Conservation (phyloP, 2,113 vertebrate species). For the Cyprinodon brontotheroides region DNA sequence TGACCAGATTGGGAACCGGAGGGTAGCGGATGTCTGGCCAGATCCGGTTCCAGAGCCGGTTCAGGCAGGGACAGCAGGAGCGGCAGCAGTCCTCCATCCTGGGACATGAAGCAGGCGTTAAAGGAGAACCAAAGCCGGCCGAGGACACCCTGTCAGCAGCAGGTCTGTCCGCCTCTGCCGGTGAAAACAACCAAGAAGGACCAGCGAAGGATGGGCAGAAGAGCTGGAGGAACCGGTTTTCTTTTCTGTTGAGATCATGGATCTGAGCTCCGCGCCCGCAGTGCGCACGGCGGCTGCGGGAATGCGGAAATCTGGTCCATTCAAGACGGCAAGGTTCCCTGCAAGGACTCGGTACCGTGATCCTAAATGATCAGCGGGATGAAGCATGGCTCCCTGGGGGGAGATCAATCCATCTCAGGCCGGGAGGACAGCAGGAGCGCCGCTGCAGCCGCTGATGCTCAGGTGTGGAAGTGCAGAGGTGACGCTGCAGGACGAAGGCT, state of each 20-base stretch:
- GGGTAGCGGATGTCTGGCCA: constrained; percentile 80
- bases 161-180: constrained; percentile 4
- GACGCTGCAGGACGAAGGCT: neutral
- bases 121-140: constrained; percentile 1
- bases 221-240: constrained; percentile 80
- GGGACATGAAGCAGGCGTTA: constrained; percentile 35
- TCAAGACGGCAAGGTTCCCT: constrained; percentile 28
- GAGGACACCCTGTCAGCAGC: constrained; percentile 59
- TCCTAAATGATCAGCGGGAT: neutral
- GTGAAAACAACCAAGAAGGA: constrained; percentile 49
- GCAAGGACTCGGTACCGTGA: constrained; percentile 13
- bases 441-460: neutral
- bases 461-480: neutral
- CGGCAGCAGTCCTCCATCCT: constrained; percentile 89
- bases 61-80: constrained; percentile 82
- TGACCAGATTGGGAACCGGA: constrained; percentile 49
- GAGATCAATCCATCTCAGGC: too few species aligned
- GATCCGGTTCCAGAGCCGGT: constrained; percentile 87
- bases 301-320: constrained; percentile 75
- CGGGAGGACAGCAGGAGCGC: neutral
- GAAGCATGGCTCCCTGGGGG: neutral
- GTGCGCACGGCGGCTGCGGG: constrained; percentile 47
- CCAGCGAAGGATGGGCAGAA: constrained; percentile 46
- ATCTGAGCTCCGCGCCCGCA: constrained; percentile 40
- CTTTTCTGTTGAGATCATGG: constrained; percentile 46